Evolutionary conservation across 2,888 invertebrate genomes (phyloP).

Genomic region (Noctua pronuba): DNA sequence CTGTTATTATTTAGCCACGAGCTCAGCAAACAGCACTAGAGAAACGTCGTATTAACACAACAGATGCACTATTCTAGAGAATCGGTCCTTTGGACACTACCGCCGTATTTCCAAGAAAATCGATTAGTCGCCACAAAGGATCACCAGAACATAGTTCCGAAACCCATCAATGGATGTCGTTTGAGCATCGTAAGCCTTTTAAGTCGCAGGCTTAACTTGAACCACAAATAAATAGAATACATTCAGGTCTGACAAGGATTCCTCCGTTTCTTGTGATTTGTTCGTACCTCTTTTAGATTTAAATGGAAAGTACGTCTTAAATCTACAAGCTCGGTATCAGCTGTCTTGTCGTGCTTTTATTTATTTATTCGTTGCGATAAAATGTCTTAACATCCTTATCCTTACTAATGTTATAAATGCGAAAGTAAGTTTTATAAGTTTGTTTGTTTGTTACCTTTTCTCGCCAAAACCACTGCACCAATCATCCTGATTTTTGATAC

Average conservation of each 20-base stretch:
- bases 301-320: neutral
- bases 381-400: neutral
- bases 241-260: neutral
- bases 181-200: slow-evolving; percentile 38
- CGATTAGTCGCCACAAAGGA: slow-evolving; percentile 5
- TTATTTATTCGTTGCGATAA: neutral
- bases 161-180: slow-evolving; percentile 27
- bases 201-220: slow-evolving; percentile 14
- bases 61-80: neutral
- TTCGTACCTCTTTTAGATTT: neutral
- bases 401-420: too few species aligned
- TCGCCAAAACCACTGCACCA: too few species aligned
- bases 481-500: too few species aligned
- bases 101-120: slow-evolving; percentile 14
- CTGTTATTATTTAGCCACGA: neutral
- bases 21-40: neutral
- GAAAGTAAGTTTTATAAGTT: too few species aligned
- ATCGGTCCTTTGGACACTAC: neutral
- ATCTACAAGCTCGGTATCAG: slow-evolving; percentile 4
- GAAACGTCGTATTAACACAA: neutral
- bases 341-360: neutral
- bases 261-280: neutral
- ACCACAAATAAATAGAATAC: slow-evolving; percentile 21
- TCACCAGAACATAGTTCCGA: slow-evolving; percentile 15
- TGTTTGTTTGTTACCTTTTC: too few species aligned